A percentile compares a stretch with the other conserved stretches of the same genome.
These are phyloP conservation scores for Catostylus mosaicus DNA, from an alignment of 30 jellyfish, hydroid and myxozoan species.

Conservation along the genomic window DNA sequence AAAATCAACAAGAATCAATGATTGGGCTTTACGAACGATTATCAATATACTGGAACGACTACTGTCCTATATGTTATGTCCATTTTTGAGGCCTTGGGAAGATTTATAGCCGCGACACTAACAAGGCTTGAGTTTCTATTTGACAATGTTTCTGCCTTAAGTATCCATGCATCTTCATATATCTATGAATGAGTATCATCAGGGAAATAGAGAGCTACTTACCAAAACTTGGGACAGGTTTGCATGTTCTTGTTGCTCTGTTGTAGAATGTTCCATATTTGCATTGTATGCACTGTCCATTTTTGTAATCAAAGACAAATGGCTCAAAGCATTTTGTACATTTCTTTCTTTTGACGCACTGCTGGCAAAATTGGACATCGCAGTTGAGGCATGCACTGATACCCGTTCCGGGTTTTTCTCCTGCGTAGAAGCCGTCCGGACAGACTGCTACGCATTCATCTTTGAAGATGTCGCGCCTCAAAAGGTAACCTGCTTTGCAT, in stretches of 20 bases:
- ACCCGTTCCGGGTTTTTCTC: conserved; percentile 64
- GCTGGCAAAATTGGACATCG: conserved; percentile 47
- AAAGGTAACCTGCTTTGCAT: conserved; percentile 48
- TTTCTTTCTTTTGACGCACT: conserved; percentile 43
- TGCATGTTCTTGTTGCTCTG: conserved; percentile 36
- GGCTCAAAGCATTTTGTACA: conserved; percentile 65
- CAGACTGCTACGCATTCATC: conserved; percentile 58
- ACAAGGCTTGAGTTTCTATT: too few relatives aligned
- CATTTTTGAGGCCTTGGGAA: too few relatives aligned
- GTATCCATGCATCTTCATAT: too few relatives aligned
- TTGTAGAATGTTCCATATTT: conserved; percentile 40
- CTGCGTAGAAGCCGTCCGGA: conserved; percentile 64
- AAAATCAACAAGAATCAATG: too few relatives aligned
- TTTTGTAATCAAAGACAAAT: conserved; percentile 44
- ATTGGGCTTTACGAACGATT: too few relatives aligned
- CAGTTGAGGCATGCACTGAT: conserved; percentile 56
- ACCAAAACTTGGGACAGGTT: conserved; percentile 3
- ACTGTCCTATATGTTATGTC: too few relatives aligned
- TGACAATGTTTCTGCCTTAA: too few relatives aligned
- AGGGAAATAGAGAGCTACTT: too few relatives aligned
- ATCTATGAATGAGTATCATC: too few relatives aligned
- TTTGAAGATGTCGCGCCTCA: conserved; percentile 47
- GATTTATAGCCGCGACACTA: too few relatives aligned
- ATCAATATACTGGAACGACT: too few relatives aligned
- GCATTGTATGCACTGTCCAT: conserved; percentile 46